A percentile compares a stretch with the other conserved stretches of the same genome.
Evolutionary conservation across 2,797 vertebrate species (phyloP).

Genomic region (Channa striata): DNA sequence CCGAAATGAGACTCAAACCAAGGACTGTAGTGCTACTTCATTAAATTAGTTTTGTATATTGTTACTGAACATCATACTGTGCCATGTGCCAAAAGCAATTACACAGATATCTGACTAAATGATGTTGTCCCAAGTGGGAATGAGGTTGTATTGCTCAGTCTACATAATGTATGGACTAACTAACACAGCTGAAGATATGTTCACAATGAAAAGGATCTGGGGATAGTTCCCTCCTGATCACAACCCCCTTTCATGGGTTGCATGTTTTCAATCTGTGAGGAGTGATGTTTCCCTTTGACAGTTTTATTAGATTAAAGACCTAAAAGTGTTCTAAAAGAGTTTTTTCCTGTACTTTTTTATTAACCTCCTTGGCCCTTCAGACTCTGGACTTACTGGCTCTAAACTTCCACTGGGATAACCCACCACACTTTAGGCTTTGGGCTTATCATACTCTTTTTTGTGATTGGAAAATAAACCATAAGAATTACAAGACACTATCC

Average conservation of each 20-base stretch:
- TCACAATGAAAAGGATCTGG: not conserved
- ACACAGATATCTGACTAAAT: conserved; percentile 43
- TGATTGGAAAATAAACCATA: conserved; percentile 4
- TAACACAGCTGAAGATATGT: not conserved
- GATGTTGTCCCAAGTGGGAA: conserved; percentile 28
- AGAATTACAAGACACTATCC: not conserved
- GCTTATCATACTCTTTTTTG: not conserved
- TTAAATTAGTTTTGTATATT: conserved; percentile 34
- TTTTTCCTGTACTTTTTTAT: no score
- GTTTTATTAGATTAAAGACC: no score
- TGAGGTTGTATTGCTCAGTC: conserved; percentile 15
- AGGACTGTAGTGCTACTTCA: conserved; percentile 12
- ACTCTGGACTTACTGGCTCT: no score
- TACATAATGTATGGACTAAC: conserved; percentile 6
- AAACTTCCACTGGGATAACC: not conserved
- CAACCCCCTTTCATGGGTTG: not conserved
- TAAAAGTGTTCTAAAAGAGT: no score
- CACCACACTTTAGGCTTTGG: not conserved
- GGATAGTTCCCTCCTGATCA: not conserved
- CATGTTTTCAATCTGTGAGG: no score
- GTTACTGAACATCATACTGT: conserved; percentile 18
- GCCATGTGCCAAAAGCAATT: conserved; percentile 28
- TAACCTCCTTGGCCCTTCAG: not conserved
- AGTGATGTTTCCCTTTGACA: no score
- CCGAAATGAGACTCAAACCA: conserved; percentile 29